phyloP scores from a whole-genome alignment of 2,888 invertebrate genomes.

The Paralinhomoeus sp. region DNA sequence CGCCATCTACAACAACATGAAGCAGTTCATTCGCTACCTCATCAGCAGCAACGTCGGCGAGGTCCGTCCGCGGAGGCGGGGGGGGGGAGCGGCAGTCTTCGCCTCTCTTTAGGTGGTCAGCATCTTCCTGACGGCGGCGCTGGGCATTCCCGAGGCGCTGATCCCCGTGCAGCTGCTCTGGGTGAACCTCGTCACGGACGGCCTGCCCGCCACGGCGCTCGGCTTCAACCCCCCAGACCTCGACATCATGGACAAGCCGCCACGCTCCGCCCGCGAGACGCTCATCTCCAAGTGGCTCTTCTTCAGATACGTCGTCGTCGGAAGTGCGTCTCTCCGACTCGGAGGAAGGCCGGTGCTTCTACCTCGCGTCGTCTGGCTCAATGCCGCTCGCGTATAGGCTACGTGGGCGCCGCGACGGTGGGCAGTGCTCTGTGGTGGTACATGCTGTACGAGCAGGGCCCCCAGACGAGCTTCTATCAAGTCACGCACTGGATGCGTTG shows the following conservation, averaged over 20 bases:
- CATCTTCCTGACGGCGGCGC: constrained; percentile 94
- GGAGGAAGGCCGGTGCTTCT: background rate
- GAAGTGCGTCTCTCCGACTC: constrained; percentile 24
- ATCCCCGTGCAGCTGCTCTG: constrained; percentile 95
- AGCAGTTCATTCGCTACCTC: constrained; percentile 95
- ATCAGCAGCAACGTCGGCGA: constrained; percentile 99
- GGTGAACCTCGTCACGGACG: constrained; percentile 87
- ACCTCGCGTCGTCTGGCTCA: background rate
- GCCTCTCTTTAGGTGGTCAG: constrained; percentile 13
- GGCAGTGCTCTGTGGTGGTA: constrained; percentile 99
- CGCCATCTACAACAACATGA: constrained; percentile 99
- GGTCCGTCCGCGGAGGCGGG: constrained; percentile 28
- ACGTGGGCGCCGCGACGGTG: constrained; percentile 92
- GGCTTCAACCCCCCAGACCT: constrained; percentile 98
- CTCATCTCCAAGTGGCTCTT: constrained; percentile 99
- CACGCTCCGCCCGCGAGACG: constrained; percentile 85
- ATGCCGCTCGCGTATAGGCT: constrained; percentile 42
- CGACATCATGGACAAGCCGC: constrained; percentile 96
- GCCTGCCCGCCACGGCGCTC: constrained; percentile 87
- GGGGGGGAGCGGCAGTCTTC: background rate
- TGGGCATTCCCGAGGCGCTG: constrained; percentile 91
- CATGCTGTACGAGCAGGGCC: constrained; percentile 75
- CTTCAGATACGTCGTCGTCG: constrained; percentile 68
- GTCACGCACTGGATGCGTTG: constrained; percentile 78
- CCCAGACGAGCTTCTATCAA: constrained; percentile 87